Percentiles rank a stretch among this genome's conserved stretches.
Evolutionary conservation across 2,797 vertebrate species (phyloP).

Genomic region (Loriculus beryllinus): DNA sequence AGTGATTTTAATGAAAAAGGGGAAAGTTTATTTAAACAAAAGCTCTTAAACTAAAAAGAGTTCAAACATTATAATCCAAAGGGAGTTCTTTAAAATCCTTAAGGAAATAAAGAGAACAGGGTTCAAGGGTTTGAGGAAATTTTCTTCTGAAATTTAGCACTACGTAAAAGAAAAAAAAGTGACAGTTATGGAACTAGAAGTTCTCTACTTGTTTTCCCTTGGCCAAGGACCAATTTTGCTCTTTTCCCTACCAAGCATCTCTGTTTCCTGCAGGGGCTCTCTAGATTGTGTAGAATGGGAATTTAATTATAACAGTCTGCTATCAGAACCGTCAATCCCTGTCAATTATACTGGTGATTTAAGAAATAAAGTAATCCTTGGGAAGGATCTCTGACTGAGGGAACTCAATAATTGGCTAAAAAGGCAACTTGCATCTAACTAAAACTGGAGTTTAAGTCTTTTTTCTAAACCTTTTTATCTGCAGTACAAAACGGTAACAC

Average conservation of each 20-base stretch:
- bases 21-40: constrained; percentile 45
- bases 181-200: background rate
- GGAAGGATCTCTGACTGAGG: background rate
- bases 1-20: constrained; percentile 17
- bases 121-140: background rate
- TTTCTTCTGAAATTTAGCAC: background rate
- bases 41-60: background rate
- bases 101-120: constrained; percentile 5
- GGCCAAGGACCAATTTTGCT: background rate
- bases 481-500: background rate
- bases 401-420: background rate
- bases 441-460: background rate
- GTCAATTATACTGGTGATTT: background rate
- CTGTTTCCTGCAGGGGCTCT: background rate
- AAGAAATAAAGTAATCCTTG: background rate
- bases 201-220: background rate
- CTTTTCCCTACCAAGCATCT: background rate
- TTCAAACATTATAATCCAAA: background rate
- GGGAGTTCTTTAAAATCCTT: background rate
- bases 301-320: background rate
- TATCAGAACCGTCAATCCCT: background rate
- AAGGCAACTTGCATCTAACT: background rate
- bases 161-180: background rate
- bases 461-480: background rate
- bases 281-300: background rate